Percentiles rank a stretch among this genome's conserved stretches.
phyloP scores from a whole-genome alignment of 37 sponge, comb jelly and placozoan genomes.

The Haliclona indistincta region DNA sequence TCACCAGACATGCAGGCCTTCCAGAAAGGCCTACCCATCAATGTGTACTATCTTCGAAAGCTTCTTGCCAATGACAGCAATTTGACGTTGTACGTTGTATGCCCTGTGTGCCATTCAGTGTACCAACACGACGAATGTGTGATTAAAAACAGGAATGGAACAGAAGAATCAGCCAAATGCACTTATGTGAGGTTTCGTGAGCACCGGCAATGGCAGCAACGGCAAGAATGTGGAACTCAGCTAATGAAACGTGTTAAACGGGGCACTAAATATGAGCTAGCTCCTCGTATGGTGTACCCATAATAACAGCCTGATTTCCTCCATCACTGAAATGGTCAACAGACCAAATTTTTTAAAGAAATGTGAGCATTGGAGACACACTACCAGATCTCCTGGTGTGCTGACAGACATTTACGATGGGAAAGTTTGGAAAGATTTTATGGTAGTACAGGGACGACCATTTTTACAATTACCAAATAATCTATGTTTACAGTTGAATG shows the following conservation, averaged over 20 bases:
- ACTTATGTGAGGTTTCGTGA: slow-evolving; percentile 35
- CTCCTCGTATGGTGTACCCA: slow-evolving; percentile 16
- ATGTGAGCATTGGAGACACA: slow-evolving; percentile 36
- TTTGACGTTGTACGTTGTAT: too few species aligned
- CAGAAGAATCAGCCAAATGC: slow-evolving; percentile 15
- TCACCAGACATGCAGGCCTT: too few species aligned
- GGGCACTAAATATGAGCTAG: not conserved
- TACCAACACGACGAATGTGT: not conserved
- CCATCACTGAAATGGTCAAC: slow-evolving; percentile 7
- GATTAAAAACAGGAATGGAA: not conserved
- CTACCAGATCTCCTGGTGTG: not conserved
- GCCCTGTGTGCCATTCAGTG: too few species aligned
- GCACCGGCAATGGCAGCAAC: slow-evolving; percentile 26
- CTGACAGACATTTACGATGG: slow-evolving; percentile 40
- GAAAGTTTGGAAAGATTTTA: slow-evolving; percentile 37
- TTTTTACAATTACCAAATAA: too few species aligned
- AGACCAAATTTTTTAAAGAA: slow-evolving; percentile 13
- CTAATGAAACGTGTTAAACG: slow-evolving; percentile 31
- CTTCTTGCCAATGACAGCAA: too few species aligned
- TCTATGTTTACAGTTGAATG: not conserved
- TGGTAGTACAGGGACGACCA: not conserved
- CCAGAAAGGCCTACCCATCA: too few species aligned
- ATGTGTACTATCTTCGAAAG: too few species aligned
- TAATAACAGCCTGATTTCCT: slow-evolving; percentile 19
- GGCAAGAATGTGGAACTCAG: not conserved